A percentile compares a stretch with the other conserved stretches of the same genome.
Conservation (phyloP, 2,888 invertebrate species). For the Troglohyphantes excavatus region DNA sequence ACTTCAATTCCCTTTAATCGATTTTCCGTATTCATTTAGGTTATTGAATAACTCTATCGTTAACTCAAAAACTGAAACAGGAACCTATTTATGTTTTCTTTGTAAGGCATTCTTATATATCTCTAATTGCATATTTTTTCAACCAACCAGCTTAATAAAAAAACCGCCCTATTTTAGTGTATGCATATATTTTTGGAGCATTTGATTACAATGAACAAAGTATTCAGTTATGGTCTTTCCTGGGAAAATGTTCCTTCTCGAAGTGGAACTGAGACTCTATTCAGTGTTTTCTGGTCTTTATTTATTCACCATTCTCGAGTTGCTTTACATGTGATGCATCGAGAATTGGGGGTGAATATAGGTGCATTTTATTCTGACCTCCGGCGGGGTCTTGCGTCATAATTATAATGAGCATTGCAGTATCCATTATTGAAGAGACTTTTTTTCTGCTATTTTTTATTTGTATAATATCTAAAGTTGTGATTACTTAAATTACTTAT, state of each 20-base stretch:
- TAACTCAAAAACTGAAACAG: constrained; percentile 39
- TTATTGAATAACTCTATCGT: constrained; percentile 46
- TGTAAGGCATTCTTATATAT: constrained; percentile 58
- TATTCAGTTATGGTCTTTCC: constrained; percentile 75
- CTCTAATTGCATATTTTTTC: constrained; percentile 45
- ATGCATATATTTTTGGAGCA: constrained; percentile 73
- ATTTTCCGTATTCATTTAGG: not conserved
- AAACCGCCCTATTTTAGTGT: constrained; percentile 73
- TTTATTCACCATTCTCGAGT: constrained; percentile 72
- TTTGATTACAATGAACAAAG: constrained; percentile 74
- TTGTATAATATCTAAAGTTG: constrained; percentile 53
- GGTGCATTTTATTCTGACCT: constrained; percentile 53
- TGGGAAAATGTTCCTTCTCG: constrained; percentile 59
- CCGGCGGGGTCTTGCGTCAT: constrained; percentile 40
- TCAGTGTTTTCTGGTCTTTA: constrained; percentile 71
- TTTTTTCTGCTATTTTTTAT: constrained; percentile 44
- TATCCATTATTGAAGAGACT: constrained; percentile 28
- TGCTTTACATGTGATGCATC: constrained; percentile 68
- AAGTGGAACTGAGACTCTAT: constrained; percentile 67
- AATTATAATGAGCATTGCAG: constrained; percentile 53
- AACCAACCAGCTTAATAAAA: constrained; percentile 10
- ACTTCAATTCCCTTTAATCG: not conserved
- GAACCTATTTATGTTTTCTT: constrained; percentile 70
- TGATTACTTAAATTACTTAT: constrained; percentile 63
- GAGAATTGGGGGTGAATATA: constrained; percentile 54